Evolutionary conservation across 1,140 invertebrate species (phyloP).

Genomic region (Steinernema feltiae): DNA sequence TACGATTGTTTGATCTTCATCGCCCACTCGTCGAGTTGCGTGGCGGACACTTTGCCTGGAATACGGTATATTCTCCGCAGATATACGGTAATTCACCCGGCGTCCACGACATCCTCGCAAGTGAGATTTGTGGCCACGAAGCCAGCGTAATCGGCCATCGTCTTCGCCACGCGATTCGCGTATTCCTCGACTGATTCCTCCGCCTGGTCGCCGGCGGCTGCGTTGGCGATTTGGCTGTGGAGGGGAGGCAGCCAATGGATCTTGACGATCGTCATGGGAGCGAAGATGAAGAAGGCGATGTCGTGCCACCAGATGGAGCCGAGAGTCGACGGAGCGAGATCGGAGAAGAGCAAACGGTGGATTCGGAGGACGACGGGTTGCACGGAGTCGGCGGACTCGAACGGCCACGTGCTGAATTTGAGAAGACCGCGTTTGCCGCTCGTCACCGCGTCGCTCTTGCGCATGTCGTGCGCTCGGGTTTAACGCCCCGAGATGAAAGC

Average conservation of each 20-base stretch:
- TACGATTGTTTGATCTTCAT: constrained; percentile 33
- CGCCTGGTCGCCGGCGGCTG: neutral
- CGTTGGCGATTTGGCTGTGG: neutral
- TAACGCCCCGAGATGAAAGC: too few species aligned
- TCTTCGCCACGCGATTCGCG: constrained; percentile 19
- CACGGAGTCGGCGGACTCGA: constrained; percentile 50
- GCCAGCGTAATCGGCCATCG: constrained; percentile 19
- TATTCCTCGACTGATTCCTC: constrained; percentile 36
- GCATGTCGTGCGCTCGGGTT: too few species aligned
- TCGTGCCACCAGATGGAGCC: constrained; percentile 65
- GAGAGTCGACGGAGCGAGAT: constrained; percentile 61
- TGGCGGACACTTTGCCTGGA: neutral
- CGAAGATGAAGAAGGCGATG: constrained; percentile 67
- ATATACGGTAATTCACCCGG: constrained; percentile 12
- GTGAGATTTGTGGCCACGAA: constrained; percentile 31
- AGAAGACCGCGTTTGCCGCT: constrained; percentile 64
- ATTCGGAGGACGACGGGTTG: constrained; percentile 58
- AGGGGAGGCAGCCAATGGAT: constrained; percentile 61
- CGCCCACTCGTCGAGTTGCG: constrained; percentile 29
- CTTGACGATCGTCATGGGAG: constrained; percentile 66
- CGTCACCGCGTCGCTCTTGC: constrained; percentile 64
- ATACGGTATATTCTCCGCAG: too few species aligned
- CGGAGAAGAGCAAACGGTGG: constrained; percentile 33
- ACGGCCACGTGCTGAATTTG: constrained; percentile 61
- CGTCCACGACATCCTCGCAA: constrained; percentile 27